Percentiles rank a stretch among this genome's conserved stretches.
Evolutionary conservation across 1,140 invertebrate genomes (phyloP).

Genomic region (Drosophila erecta): DNA sequence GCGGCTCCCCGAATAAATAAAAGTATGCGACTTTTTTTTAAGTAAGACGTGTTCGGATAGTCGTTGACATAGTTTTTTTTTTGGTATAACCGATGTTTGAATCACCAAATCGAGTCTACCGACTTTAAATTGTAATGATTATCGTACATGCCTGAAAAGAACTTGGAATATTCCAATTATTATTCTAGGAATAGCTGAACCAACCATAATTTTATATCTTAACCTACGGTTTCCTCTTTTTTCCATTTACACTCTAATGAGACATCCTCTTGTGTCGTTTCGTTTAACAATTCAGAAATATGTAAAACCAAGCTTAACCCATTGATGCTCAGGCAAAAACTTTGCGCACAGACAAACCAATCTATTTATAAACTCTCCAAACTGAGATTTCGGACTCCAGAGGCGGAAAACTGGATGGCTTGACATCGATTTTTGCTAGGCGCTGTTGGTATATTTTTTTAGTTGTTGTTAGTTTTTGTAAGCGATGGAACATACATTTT

Average conservation of each 20-base stretch:
- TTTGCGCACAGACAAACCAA: constrained; percentile 59
- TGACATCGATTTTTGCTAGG: constrained; percentile 47
- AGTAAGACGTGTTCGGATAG: neutral
- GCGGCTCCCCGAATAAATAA: neutral
- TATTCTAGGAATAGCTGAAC: neutral
- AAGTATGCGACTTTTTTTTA: neutral
- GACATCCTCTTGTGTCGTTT: neutral
- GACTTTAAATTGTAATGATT: constrained; percentile 9
- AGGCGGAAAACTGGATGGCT: constrained; percentile 44
- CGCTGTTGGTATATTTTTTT: constrained; percentile 60
- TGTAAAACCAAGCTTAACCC: constrained; percentile 17
- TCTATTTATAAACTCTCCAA: constrained; percentile 4
- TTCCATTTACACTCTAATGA: constrained; percentile 12
- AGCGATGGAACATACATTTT: constrained; percentile 34
- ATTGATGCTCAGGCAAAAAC: constrained; percentile 58
- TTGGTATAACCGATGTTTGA: neutral
- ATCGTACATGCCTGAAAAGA: neutral
- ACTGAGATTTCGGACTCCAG: constrained; percentile 34
- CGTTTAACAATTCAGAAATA: constrained; percentile 3
- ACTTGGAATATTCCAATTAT: neutral
- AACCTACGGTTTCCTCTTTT: neutral
- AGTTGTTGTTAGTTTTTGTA: constrained; percentile 79
- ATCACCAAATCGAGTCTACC: constrained; percentile 3
- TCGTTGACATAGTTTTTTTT: neutral
- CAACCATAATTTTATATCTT: neutral